Evolutionary conservation across 2,888 invertebrate species (phyloP), one percentile per base, ranked within the genome.

Genomic region (Acleris laterana): DNA sequence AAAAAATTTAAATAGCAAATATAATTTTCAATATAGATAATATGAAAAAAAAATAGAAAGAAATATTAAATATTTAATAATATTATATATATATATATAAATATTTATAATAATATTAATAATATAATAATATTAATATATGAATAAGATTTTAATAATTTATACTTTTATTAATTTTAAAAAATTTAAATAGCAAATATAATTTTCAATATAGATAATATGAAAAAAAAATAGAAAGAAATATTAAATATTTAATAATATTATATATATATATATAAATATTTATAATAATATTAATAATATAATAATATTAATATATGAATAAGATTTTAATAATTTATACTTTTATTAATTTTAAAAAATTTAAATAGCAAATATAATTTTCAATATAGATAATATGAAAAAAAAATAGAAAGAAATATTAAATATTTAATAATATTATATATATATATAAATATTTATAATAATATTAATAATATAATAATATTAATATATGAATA

Each of bases 311-410:
- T 11, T 32, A 32, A 32, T 11, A 28, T 32, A 32, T 0, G 32
- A 11, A 32, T 32, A 32, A 32, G 32, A 32, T 32, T 32, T 77
- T 68, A 32, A 72, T 77, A 77, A 75, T 19, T 72, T 69, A 72
- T 76, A 77, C 77, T 71, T 70, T 77, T 59, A 74, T 73, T 72
- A 71, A 71, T 69, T 74, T 11, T 74, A 70, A 55, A 58, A 79
- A 79, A 79, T 77, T 71, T 68, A 69, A 44, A 59, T 62, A 28
- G 46, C 0, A 1, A 74, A 62, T 62, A 6, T n/a, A 51, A 66
- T 62, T 61, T 63, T 65, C 28, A 53, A 63, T 57, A 63, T 50
- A 59, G 55, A 63, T 63, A 50, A 62, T 74, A 71, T 38, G 20
- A 55, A 70, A 58, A 66, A 63, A 49, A 68, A 67, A 51, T 59